Percentiles rank a stretch among this genome's conserved stretches.
Evolutionary conservation across 2,113 vertebrate species (phyloP).

Genomic region (Pomatostomus ruficeps): DNA sequence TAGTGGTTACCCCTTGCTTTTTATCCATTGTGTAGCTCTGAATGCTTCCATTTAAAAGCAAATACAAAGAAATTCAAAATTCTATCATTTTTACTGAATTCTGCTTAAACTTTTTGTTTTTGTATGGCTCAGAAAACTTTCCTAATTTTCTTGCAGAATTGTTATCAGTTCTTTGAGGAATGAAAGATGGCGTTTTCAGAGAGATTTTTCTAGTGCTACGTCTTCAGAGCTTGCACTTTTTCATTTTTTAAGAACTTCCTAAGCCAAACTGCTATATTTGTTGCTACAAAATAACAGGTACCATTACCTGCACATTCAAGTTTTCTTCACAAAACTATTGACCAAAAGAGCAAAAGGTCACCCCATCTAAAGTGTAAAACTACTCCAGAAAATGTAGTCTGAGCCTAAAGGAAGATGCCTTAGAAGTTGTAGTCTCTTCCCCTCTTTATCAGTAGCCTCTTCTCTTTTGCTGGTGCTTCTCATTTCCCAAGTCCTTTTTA

Average conservation of each 20-base stretch:
- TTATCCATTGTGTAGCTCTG: background rate
- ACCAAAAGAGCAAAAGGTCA: background rate
- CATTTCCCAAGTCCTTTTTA: background rate
- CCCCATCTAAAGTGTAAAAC: background rate
- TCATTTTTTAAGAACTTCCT: background rate
- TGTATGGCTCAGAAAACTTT: background rate
- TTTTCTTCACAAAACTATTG: background rate
- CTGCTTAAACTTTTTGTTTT: background rate
- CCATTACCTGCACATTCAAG: background rate
- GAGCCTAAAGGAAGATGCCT: background rate
- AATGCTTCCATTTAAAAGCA: background rate
- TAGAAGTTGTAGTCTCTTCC: background rate
- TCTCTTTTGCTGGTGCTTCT: background rate
- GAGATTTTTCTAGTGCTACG: background rate
- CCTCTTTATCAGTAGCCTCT: background rate
- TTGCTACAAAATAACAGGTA: background rate
- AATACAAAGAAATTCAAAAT: background rate
- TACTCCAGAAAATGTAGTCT: background rate
- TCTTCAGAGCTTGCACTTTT: background rate
- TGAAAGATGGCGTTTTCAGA: background rate
- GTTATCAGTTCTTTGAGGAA: background rate
- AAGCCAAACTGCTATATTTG: background rate
- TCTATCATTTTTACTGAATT: background rate
- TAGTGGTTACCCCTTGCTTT: background rate
- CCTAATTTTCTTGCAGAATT: background rate